A percentile compares a stretch with the other conserved stretches of the same genome.
These are phyloP conservation scores for Leptinotarsa haldemani DNA, from an alignment of 2,888 invertebrate genomes.

Conservation along the genomic window DNA sequence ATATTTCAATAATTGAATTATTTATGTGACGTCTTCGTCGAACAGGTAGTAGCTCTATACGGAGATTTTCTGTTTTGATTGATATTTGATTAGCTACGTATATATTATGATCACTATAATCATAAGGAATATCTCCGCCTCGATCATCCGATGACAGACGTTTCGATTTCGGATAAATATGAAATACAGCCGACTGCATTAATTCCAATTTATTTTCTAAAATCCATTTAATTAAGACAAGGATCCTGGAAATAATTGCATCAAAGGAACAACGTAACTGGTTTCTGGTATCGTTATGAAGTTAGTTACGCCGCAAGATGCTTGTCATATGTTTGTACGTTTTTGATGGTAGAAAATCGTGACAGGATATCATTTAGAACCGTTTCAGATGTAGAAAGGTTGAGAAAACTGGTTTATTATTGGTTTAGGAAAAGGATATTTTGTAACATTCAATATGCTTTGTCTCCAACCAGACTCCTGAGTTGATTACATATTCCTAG, in stretches of 20 bases:
- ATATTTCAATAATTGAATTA: constrained; percentile 65
- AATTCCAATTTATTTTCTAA: constrained; percentile 17
- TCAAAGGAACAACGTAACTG: background rate
- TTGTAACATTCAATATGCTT: too few species aligned
- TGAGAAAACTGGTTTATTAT: background rate
- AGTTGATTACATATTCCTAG: too few species aligned
- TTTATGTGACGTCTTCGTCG: constrained; percentile 56
- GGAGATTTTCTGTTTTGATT: constrained; percentile 55
- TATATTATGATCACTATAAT: constrained; percentile 38
- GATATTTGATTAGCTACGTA: constrained; percentile 58
- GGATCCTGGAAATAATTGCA: constrained; percentile 8
- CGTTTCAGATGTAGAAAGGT: background rate
- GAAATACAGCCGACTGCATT: constrained; percentile 11
- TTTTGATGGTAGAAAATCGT: background rate
- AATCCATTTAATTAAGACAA: constrained; percentile 12
- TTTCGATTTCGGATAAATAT: constrained; percentile 13
- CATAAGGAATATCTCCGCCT: constrained; percentile 26
- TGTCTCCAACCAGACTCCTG: too few species aligned
- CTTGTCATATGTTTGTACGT: background rate
- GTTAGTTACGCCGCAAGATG: background rate
- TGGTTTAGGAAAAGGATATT: too few species aligned
- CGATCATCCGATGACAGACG: constrained; percentile 19
- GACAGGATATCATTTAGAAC: too few species aligned
- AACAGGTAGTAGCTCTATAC: constrained; percentile 49
- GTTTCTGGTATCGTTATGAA: background rate